A percentile compares a stretch with the other conserved stretches of the same genome.
phyloP scores from a whole-genome alignment of 2,113 vertebrate species.

The Scartelaos histophorus region DNA sequence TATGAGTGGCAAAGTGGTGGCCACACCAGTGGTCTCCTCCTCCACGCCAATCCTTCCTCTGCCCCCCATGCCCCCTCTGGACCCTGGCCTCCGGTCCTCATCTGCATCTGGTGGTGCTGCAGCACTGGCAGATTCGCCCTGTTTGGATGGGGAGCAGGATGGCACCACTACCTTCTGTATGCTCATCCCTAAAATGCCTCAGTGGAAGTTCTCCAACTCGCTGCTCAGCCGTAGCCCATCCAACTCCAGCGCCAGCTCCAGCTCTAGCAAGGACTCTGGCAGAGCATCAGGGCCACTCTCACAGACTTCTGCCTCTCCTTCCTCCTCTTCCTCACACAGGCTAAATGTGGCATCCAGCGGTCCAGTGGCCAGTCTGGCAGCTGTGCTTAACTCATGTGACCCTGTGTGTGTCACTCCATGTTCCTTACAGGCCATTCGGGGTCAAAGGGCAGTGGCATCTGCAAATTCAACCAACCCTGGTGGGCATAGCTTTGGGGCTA shows the following conservation, averaged over 20 bases:
- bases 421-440: slow-evolving; percentile 81
- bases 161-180: slow-evolving; percentile 90
- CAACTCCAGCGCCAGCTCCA: slow-evolving; percentile 79
- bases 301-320: slow-evolving; percentile 43
- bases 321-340: slow-evolving; percentile 52
- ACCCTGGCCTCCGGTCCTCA: slow-evolving; percentile 62
- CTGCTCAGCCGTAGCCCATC: slow-evolving; percentile 87
- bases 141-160: slow-evolving; percentile 84
- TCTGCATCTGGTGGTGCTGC: slow-evolving; percentile 66
- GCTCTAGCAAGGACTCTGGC: slow-evolving; percentile 80
- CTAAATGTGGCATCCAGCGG: slow-evolving; percentile 52
- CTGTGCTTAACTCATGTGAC: slow-evolving; percentile 88
- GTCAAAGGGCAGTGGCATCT: slow-evolving; percentile 66
- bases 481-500: slow-evolving; percentile 55
- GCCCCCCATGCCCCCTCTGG: slow-evolving; percentile 71
- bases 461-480: slow-evolving; percentile 46
- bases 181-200: slow-evolving; percentile 90
- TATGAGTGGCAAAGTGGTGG: slow-evolving; percentile 83
- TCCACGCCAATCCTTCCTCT: slow-evolving; percentile 69
- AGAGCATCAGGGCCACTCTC: slow-evolving; percentile 55
- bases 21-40: slow-evolving; percentile 76
- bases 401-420: slow-evolving; percentile 87
- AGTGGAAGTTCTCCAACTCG: slow-evolving; percentile 91
- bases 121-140: slow-evolving; percentile 77
- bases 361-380: slow-evolving; percentile 81